A percentile compares a stretch with the other conserved stretches of the same genome.
phyloP scores from a whole-genome alignment of 2,888 invertebrate genomes.

The Nycteola revayana region DNA sequence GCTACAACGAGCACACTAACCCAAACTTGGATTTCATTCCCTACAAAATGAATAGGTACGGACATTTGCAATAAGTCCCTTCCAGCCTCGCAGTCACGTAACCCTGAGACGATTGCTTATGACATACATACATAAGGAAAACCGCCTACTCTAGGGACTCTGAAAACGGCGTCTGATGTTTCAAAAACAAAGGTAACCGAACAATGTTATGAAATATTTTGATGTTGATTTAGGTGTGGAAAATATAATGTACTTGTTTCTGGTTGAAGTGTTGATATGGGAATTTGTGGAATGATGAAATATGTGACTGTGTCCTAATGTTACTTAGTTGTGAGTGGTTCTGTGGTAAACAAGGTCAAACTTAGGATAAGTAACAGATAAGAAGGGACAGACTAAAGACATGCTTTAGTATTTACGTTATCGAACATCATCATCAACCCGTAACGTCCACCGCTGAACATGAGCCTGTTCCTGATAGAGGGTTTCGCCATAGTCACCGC shows the following conservation, averaged over 20 bases:
- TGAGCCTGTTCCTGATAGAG: too few relatives aligned
- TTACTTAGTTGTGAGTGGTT: too few relatives aligned
- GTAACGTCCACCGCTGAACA: too few relatives aligned
- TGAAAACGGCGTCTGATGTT: constrained; percentile 34
- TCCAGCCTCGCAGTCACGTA: constrained; percentile 24
- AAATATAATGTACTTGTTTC: neutral
- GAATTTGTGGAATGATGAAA: too few relatives aligned
- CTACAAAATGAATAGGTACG: neutral
- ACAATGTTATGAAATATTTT: constrained; percentile 13
- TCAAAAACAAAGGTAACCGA: constrained; percentile 37
- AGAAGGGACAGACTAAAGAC: too few relatives aligned
- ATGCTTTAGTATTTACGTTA: too few relatives aligned
- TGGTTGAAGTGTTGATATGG: constrained; percentile 14
- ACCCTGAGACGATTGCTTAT: constrained; percentile 43
- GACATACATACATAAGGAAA: constrained; percentile 34
- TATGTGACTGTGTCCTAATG: too few relatives aligned
- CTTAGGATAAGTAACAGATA: too few relatives aligned
- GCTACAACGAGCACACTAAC: too few relatives aligned
- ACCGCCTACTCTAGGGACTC: constrained; percentile 7
- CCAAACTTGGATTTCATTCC: constrained; percentile 2
- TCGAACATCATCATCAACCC: too few relatives aligned
- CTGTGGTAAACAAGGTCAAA: too few relatives aligned
- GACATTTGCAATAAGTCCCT: constrained; percentile 16
- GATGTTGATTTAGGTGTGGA: constrained; percentile 1
- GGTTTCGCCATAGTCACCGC: too few relatives aligned